A percentile compares a stretch with the other conserved stretches of the same genome.
These are phyloP conservation scores for Epinephelus cyanopodus DNA, from an alignment of 2,113 vertebrate genomes.

Conservation along the genomic window DNA sequence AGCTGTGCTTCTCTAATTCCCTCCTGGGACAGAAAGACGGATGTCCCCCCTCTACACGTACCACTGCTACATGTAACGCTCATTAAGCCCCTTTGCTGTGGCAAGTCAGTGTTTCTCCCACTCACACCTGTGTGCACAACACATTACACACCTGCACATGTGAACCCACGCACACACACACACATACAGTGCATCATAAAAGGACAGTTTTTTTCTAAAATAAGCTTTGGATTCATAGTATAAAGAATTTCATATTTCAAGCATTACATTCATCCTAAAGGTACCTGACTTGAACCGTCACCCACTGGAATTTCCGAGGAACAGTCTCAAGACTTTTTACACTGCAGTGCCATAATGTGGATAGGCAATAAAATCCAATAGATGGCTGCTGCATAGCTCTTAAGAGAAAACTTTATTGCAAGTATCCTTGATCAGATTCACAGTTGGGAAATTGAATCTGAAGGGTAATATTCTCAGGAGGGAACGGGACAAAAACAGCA, in stretches of 20 bases:
- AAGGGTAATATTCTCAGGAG: conserved; percentile 56
- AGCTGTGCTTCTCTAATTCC: conserved; percentile 43
- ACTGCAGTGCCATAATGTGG: neutral
- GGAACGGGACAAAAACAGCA: conserved; percentile 33
- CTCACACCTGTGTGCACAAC: conserved; percentile 12
- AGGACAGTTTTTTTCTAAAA: conserved; percentile 14
- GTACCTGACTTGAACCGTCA: neutral
- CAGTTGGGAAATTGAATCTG: conserved; percentile 48
- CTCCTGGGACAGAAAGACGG: conserved; percentile 54
- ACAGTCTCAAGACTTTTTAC: conserved; percentile 1
- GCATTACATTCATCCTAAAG: neutral
- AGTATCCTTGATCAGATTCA: conserved; percentile 65
- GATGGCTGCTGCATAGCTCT: conserved; percentile 30
- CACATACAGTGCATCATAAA: neutral
- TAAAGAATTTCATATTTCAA: neutral
- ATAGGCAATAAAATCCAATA: conserved; percentile 46
- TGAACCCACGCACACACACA: too few species aligned
- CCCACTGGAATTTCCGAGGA: neutral
- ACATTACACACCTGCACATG: neutral
- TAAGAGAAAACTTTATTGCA: conserved; percentile 53
- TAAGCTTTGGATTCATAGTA: neutral
- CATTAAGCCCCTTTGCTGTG: conserved; percentile 35
- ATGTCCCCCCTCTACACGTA: conserved; percentile 42
- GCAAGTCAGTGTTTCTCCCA: conserved; percentile 9
- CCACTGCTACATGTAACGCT: neutral